phyloP scores from a whole-genome alignment of 2,113 vertebrate species.

The Donacobius atricapilla region DNA sequence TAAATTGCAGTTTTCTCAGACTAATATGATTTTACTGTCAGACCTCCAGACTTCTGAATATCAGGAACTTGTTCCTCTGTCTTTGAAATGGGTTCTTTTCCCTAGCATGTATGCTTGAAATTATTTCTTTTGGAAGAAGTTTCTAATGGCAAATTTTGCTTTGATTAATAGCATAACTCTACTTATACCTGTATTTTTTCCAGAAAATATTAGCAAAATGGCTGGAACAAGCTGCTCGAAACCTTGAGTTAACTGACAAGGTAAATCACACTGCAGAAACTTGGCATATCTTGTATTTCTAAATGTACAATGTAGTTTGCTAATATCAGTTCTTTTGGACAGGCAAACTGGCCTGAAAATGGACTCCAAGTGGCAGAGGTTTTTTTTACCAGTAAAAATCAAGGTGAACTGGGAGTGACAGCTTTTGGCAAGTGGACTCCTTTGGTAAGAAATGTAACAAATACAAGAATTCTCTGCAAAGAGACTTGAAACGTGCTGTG shows the following conservation, averaged over 20 bases:
- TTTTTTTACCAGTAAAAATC: conserved; percentile 74
- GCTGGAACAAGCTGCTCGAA: conserved; percentile 88
- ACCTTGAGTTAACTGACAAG: conserved; percentile 94
- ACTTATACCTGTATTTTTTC: background rate
- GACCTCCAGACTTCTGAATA: background rate
- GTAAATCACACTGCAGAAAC: conserved; percentile 63
- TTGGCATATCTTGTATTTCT: background rate
- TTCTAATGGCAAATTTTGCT: background rate
- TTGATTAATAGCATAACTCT: background rate
- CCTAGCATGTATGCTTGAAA: background rate
- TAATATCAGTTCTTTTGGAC: conserved; percentile 3
- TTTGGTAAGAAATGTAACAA: conserved; percentile 71
- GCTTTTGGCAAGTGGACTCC: conserved; percentile 79
- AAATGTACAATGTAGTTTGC: background rate
- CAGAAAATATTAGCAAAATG: conserved; percentile 89
- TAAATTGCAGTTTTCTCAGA: background rate
- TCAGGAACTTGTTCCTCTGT: background rate
- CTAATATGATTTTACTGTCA: background rate
- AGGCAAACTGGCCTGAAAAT: conserved; percentile 94
- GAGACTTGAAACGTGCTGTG: background rate
- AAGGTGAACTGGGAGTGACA: conserved; percentile 67
- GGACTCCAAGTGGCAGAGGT: conserved; percentile 87
- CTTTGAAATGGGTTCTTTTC: background rate
- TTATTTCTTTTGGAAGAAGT: background rate
- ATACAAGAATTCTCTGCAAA: background rate